Conservation (phyloP, 1,140 invertebrate genomes). For the Triops cancriformis region DNA sequence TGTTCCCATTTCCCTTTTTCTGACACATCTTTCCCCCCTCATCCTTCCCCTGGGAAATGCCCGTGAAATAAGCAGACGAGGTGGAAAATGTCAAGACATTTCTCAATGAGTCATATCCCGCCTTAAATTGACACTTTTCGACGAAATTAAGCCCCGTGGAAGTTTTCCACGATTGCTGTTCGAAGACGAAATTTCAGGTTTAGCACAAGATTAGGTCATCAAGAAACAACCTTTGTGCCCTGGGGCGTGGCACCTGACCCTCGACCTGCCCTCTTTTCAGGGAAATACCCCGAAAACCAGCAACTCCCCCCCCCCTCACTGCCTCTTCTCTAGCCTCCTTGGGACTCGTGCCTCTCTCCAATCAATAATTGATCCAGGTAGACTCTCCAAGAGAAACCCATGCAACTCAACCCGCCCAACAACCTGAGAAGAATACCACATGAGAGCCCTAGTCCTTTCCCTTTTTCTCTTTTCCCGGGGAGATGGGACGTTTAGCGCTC, state of each 20-base stretch:
- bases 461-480: not conserved
- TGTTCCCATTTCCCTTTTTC: too few species aligned
- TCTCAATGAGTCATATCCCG: not conserved
- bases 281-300: not conserved
- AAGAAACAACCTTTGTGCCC: not conserved
- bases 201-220: not conserved
- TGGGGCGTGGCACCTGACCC: not conserved
- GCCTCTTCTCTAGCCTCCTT: not conserved
- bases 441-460: not conserved
- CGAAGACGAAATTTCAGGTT: not conserved
- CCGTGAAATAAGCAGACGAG: too few species aligned
- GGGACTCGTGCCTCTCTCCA: not conserved
- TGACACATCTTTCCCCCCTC: too few species aligned
- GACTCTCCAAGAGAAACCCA: not conserved
- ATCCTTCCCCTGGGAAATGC: too few species aligned
- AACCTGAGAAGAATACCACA: not conserved
- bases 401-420: not conserved
- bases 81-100: not conserved
- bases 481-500: not conserved
- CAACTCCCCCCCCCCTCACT: too few species aligned
- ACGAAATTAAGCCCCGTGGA: too few species aligned
- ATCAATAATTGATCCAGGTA: constrained; percentile 10
- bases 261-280: not conserved
- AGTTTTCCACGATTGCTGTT: too few species aligned
- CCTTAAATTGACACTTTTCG: not conserved